phyloP scores from a whole-genome alignment of 2,797 vertebrate species.

The Tragopan temminckii region DNA sequence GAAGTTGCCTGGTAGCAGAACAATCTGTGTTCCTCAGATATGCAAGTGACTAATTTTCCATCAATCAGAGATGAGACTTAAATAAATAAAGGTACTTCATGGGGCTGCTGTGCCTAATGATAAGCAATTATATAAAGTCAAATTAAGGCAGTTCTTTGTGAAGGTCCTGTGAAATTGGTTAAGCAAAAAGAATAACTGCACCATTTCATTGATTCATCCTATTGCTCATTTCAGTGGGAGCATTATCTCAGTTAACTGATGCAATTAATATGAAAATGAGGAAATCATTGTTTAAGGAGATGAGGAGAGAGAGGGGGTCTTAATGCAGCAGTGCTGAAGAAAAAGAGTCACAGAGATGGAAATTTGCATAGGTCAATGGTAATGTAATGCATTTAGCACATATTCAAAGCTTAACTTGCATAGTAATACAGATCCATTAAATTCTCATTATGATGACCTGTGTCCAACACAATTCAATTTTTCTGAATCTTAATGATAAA shows the following conservation, averaged over 20 bases:
- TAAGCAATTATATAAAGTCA: slow-evolving; percentile 87
- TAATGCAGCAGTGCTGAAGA: slow-evolving; percentile 70
- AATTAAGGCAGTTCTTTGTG: slow-evolving; percentile 85
- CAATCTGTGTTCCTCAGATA: slow-evolving; percentile 82
- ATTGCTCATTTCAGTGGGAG: slow-evolving; percentile 83
- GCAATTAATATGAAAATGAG: slow-evolving; percentile 92
- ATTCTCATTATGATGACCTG: slow-evolving; percentile 84
- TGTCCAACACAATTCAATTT: slow-evolving; percentile 83
- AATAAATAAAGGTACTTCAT: slow-evolving; percentile 86
- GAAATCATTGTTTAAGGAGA: slow-evolving; percentile 87
- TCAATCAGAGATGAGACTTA: slow-evolving; percentile 85
- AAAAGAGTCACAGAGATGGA: slow-evolving; percentile 74
- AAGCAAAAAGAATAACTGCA: slow-evolving; percentile 86
- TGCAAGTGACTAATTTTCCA: slow-evolving; percentile 84
- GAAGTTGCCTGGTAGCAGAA: slow-evolving; percentile 72
- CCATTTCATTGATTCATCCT: slow-evolving; percentile 85
- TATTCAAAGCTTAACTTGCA: slow-evolving; percentile 78
- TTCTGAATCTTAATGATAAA: slow-evolving; percentile 83
- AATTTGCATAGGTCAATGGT: slow-evolving; percentile 85
- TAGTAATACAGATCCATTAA: slow-evolving; percentile 80
- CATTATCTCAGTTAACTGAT: slow-evolving; percentile 87
- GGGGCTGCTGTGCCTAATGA: slow-evolving; percentile 86
- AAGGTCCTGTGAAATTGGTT: slow-evolving; percentile 86
- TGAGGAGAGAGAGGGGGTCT: slow-evolving; percentile 78
- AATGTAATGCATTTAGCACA: slow-evolving; percentile 76